Evolutionary conservation across 2,888 invertebrate species (phyloP), one percentile per base, ranked within the genome.

Genomic region (Papilio protenor): DNA sequence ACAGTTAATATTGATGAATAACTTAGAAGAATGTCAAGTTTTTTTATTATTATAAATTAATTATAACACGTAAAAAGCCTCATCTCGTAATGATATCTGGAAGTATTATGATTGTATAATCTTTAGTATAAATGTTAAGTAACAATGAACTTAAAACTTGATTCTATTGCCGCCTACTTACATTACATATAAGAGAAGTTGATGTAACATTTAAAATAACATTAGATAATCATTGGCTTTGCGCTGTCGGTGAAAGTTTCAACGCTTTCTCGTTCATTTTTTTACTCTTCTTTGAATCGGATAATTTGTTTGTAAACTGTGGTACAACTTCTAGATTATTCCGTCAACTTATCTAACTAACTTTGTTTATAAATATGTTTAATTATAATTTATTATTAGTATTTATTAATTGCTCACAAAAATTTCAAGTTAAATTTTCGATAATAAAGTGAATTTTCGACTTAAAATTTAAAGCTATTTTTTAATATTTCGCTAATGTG

Each of bases 201-300:
- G 86, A 89, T 83, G 90, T 87, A 90, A 90, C 84, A 77, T 80
- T 82, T 82, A 84, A 84, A 85, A 85, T 83, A 83, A 84, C 84
- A 89, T 91, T 90, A 91, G 89, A 88, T 89, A 91, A 90, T 86
- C 80, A 86, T 87, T 87, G 86, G 81, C 80, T 78, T 75, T 74
- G 76, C 72, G 80, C 80, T 77, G 81, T 21, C 80, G 86, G 89
- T 87, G 90, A 90, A 90, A 90, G 90, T 89, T 85, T 81, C 83
- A 82, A 81, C 82, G 81, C 80, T 82, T 79, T 80, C 78, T 59
- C 82, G 83, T 82, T 59, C 8, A 69, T 27, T 76, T 76, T 75
- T 61, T 59, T 49, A 69, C 47, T 73, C 57, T 73, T 47, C 66
- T 72, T 40, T 69, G 55, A 21, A 40, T 73, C 23, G 23, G 52